These are phyloP conservation scores for Coelinius sp. DNA, from an alignment of 2,888 invertebrate genomes.

Conservation along the genomic window DNA sequence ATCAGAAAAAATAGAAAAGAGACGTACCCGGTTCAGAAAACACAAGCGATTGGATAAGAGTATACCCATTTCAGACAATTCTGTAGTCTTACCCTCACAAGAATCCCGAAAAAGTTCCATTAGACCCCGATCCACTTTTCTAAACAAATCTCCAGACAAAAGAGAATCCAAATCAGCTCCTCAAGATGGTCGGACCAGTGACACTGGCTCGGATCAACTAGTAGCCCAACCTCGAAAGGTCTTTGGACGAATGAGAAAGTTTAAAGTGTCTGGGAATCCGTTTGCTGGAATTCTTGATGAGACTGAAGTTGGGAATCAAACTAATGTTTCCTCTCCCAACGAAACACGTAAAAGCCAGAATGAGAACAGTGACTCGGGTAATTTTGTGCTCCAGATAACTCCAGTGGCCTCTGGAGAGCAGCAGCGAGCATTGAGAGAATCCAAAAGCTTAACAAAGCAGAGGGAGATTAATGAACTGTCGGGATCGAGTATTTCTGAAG, in stretches of 20 bases:
- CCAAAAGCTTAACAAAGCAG: background rate
- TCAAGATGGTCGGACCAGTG: background rate
- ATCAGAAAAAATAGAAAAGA: background rate
- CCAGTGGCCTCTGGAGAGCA: background rate
- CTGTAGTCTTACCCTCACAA: background rate
- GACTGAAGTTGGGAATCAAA: background rate
- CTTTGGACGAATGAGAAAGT: background rate
- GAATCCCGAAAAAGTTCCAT: background rate
- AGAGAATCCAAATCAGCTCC: background rate
- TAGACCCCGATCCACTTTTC: background rate
- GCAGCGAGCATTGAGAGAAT: background rate
- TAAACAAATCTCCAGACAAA: background rate
- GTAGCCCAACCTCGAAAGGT: background rate
- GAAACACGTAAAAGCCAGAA: background rate
- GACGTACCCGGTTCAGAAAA: background rate
- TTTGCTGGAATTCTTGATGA: background rate
- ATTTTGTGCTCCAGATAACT: background rate
- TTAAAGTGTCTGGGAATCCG: background rate
- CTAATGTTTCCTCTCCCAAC: background rate
- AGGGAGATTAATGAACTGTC: background rate
- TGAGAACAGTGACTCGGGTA: background rate
- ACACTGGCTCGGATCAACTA: background rate
- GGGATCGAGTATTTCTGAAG: conserved; percentile 3
- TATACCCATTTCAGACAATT: background rate
- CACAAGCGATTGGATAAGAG: background rate